Conservation (phyloP, 2,113 vertebrate genomes). For the Toxostoma redivivum region DNA sequence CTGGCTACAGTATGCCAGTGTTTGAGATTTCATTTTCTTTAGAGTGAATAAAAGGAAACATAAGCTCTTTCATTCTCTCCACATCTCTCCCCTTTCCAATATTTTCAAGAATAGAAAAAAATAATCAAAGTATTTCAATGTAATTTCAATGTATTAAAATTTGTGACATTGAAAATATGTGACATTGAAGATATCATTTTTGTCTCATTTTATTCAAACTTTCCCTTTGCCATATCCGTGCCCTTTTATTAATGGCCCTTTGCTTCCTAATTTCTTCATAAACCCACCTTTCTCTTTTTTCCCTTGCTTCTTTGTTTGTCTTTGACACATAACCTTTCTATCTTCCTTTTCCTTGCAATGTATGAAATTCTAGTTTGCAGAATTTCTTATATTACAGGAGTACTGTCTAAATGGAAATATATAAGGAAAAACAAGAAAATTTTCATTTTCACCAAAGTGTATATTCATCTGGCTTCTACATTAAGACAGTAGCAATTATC, state of each 20-base stretch:
- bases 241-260: not conserved
- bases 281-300: not conserved
- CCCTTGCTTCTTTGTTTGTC: not conserved
- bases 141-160: not conserved
- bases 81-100: not conserved
- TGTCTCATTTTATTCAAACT: not conserved
- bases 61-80: not conserved
- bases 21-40: conserved; percentile 2
- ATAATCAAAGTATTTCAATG: not conserved
- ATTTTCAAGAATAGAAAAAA: not conserved
- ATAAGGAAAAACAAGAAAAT: conserved; percentile 39
- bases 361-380: conserved; percentile 37
- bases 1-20: not conserved
- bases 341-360: conserved; percentile 18
- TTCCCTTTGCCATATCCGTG: not conserved
- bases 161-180: not conserved
- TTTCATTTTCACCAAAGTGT: not conserved
- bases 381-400: conserved; percentile 29
- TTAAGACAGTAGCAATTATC: conserved; percentile 1
- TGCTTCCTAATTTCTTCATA: conserved; percentile 10
- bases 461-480: conserved; percentile 44
- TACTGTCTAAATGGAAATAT: conserved; percentile 66
- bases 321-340: conserved; percentile 22
- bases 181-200: not conserved
- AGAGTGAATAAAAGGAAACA: not conserved